phyloP scores from a whole-genome alignment of 2,888 invertebrate genomes.

The Diarsia dahlii region DNA sequence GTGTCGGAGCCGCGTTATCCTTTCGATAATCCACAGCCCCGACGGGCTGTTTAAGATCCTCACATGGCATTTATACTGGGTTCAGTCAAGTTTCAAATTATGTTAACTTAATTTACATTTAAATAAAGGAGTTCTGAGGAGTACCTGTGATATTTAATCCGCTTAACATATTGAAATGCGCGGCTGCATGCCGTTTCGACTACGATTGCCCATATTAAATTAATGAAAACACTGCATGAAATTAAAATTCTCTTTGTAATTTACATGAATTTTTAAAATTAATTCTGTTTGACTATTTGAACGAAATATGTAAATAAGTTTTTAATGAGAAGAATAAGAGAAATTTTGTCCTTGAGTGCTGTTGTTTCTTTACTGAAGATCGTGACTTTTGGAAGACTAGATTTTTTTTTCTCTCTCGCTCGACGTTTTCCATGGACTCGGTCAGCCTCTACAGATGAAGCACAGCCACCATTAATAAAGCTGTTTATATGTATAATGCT shows the following conservation, averaged over 20 bases:
- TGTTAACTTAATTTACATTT: conserved; percentile 70
- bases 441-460: background rate
- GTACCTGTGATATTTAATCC: conserved; percentile 63
- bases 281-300: background rate
- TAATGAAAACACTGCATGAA: conserved; percentile 31
- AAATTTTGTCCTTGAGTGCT: background rate
- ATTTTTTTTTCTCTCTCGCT: background rate
- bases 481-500: too few relatives aligned
- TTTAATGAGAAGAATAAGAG: conserved; percentile 8
- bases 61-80: conserved; percentile 49
- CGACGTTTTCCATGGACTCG: background rate
- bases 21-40: too few relatives aligned
- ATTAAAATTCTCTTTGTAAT: conserved; percentile 41
- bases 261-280: conserved; percentile 17
- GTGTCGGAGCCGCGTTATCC: too few relatives aligned
- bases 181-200: conserved; percentile 32
- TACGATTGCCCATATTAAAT: conserved; percentile 41
- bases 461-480: background rate
- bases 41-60: conserved; percentile 46
- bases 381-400: conserved; percentile 2
- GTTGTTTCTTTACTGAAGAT: conserved; percentile 4
- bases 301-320: conserved; percentile 2
- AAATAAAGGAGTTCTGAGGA: conserved; percentile 63
- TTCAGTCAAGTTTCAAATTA: conserved; percentile 64
- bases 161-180: conserved; percentile 58